Percentiles rank a stretch among this genome's conserved stretches.
These are phyloP conservation scores for Coracias cyanogaster DNA, from an alignment of 2,797 vertebrate genomes.

Conservation along the genomic window DNA sequence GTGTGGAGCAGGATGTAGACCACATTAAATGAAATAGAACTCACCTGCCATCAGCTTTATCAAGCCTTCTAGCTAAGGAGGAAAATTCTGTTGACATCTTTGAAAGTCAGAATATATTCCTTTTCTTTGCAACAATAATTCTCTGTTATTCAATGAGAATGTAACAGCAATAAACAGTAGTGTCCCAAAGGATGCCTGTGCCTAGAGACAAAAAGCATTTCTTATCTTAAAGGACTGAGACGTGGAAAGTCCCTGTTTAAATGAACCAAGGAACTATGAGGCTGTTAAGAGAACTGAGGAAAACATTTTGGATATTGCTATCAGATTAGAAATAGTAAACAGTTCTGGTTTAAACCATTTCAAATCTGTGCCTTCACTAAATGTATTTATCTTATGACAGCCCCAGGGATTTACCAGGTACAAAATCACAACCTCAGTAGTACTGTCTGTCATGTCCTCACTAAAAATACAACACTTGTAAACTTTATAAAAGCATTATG, in stretches of 20 bases:
- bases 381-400: background rate
- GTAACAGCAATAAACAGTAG: background rate
- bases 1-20: background rate
- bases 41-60: background rate
- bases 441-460: background rate
- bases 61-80: background rate
- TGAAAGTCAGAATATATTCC: background rate
- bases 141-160: background rate
- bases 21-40: background rate
- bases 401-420: background rate
- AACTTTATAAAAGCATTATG: background rate
- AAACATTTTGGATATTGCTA: background rate
- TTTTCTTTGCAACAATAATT: background rate
- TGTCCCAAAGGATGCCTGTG: background rate
- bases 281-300: background rate
- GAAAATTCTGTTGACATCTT: background rate
- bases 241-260: background rate
- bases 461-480: background rate
- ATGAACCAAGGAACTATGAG: background rate
- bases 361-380: background rate
- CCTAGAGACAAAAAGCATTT: background rate
- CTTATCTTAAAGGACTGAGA: background rate
- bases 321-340: background rate
- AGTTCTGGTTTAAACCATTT: background rate
- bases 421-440: background rate